Percentiles rank a stretch among this genome's conserved stretches.
Evolutionary conservation across 2,888 invertebrate species (phyloP).

Genomic region (Eupithecia centaureata): DNA sequence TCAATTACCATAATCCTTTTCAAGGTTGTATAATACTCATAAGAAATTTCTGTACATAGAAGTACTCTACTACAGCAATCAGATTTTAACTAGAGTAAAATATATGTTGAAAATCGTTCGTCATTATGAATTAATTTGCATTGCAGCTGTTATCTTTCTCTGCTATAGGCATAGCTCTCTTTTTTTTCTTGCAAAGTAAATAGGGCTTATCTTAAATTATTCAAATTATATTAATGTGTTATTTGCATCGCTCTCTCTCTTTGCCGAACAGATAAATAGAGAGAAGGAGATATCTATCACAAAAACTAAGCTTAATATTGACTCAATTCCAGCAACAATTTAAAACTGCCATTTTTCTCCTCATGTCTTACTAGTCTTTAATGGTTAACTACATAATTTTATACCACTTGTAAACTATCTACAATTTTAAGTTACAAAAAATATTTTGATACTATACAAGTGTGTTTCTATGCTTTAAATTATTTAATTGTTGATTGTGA

Average conservation of each 20-base stretch:
- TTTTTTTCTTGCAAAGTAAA: too few species aligned
- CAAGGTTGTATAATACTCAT: not conserved
- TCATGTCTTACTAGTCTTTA: slow-evolving; percentile 35
- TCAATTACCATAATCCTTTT: not conserved
- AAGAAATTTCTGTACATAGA: not conserved
- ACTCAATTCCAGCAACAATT: slow-evolving; percentile 22
- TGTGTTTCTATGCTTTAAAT: not conserved
- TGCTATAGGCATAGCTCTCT: not conserved
- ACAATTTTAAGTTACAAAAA: not conserved
- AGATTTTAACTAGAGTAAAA: not conserved
- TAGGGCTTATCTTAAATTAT: not conserved
- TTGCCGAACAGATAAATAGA: slow-evolving; percentile 9
- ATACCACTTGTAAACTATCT: slow-evolving; percentile 11
- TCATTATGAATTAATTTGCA: not conserved
- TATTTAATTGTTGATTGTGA: not conserved
- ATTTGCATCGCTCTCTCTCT: slow-evolving; percentile 18
- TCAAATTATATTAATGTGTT: not conserved
- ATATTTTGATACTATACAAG: slow-evolving; percentile 1
- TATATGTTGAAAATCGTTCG: not conserved
- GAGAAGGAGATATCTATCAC: not conserved
- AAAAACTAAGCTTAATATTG: slow-evolving; percentile 8
- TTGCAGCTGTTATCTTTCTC: not conserved
- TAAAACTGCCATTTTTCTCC: slow-evolving; percentile 28
- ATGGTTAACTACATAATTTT: slow-evolving; percentile 16
- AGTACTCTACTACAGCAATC: too few species aligned